Base-by-base conservation (phyloP, 2,113 vertebrate species). In the Ceuthmochares aereus region DNA sequence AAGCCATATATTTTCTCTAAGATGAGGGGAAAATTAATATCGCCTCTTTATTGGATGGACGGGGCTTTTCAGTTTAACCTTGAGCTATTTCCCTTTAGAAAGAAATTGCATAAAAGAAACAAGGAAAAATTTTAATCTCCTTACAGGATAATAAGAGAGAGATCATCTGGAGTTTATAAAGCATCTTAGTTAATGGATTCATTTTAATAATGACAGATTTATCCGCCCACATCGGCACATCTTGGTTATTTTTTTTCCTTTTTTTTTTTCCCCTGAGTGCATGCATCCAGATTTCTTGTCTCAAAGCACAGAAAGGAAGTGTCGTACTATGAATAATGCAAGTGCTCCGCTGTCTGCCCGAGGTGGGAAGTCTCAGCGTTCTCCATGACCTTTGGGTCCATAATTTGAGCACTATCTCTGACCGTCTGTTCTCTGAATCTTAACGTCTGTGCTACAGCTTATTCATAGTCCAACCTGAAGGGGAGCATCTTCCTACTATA, bases 141-240 rank as follows among this genome's bases (percentile, higher is more conserved):
- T 97, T 96, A 95, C 59, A 87, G 76, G 89, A 97, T 97, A 97
- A 97, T 94, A 96, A 90, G 68, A 93, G 93, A 89, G 93, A 96
- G 93, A 97, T 97, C 96, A 97, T 97, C 95, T 93, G 91, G 92
- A 96, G 93, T 97, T 97, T 96, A 96, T 97, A 96, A 97, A 97
- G 85, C 92, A 62, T 96, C 87, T 93, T 93, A 40, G 96, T 93
- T 97, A 98, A 97, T 97, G 94, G 96, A 89, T 92, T 97, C 95
- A 91, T 97, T 97, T 96, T 97, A 94, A 97, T 96, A 94, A 97
- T 96, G 95, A 91, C 93, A 95, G 87, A 87, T 96, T 96, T 97
- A 95, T 92, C 91, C 84, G 30, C 95, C 90, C 79, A 89, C 87
- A 70, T 60, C 94, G 87, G 85, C 79, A 97, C 81, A 84, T 96